Base-by-base conservation (phyloP, 2,888 invertebrate genomes). In the Trissolcus brochymenae region DNA sequence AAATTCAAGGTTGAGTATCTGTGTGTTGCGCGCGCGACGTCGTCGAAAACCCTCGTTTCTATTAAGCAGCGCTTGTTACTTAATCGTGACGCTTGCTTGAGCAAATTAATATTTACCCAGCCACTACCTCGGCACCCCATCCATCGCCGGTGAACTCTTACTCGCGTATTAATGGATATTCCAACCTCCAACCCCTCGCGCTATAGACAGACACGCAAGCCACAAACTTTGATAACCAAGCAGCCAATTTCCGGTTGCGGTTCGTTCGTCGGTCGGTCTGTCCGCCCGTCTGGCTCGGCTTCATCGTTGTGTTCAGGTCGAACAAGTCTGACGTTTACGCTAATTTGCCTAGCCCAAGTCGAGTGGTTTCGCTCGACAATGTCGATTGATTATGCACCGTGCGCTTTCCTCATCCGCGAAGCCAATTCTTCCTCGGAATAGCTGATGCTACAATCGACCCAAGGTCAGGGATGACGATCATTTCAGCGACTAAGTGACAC, bases 191-290 rank as follows among this genome's bases (percentile, higher is more conserved):
- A 60, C 65, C 66, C 78, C 72, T 41, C 70, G 62, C 70, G 62
- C 79, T 62, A 80, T 79, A 83, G 83, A 81, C 83, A 87, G 87
- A 86, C 89, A 89, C 88, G 88, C 88, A 86, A 89, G 84, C 87
- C 88, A 82, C 88, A 88, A 89, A 88, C 87, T 89, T 89, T 88
- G 89, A 89, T 88, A 89, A 87, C 86, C 88, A 86, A 85, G 85
- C 88, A 88, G 87, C 87, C 88, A 89, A 89, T 89, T 89, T 89
- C 89, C 89, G 89, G 88, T 88, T 88, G 87, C 82, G 88, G 87
- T 86, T 85, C 85, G 84, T 84, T 82, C 83, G 82, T 84, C 59
- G 76, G 78, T 78, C 70, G 67, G 76, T 79, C 70, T 66, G 76
- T 73, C 71, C 73, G 76, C 70, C 77, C 72, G 76, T 67, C 77